These are phyloP conservation scores for Calephelis nemesis DNA, from an alignment of 1,140 invertebrate species.

Conservation along the genomic window DNA sequence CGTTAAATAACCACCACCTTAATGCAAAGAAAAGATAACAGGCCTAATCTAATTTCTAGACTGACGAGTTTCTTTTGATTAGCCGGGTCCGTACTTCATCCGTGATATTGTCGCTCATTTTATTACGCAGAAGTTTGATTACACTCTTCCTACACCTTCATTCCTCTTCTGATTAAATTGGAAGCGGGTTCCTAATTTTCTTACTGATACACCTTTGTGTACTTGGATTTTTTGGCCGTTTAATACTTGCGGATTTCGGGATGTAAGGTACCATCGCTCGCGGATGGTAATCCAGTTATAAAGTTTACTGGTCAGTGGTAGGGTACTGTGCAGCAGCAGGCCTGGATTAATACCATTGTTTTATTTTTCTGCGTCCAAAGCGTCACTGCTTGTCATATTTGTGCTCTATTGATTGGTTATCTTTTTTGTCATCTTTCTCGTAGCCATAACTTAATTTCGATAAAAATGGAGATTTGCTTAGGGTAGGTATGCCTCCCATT, in stretches of 20 bases:
- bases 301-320: too few species aligned
- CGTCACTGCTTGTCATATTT: too few species aligned
- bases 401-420: too few species aligned
- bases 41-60: slow-evolving; percentile 6
- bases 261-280: too few species aligned
- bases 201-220: not conserved
- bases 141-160: slow-evolving; percentile 13
- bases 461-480: too few species aligned
- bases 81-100: slow-evolving; percentile 17
- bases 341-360: too few species aligned
- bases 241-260: not conserved
- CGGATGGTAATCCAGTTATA: too few species aligned
- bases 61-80: slow-evolving; percentile 23
- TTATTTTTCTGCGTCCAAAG: too few species aligned
- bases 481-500: too few species aligned
- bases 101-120: slow-evolving; percentile 25
- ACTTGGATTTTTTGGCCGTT: not conserved
- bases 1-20: slow-evolving; percentile 11
- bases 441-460: too few species aligned
- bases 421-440: too few species aligned
- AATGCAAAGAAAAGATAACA: slow-evolving; percentile 10
- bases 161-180: slow-evolving; percentile 15
- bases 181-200: not conserved
- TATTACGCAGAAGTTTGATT: slow-evolving; percentile 23
- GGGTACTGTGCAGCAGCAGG: too few species aligned